phyloP scores from a whole-genome alignment of 2,888 invertebrate genomes.

The Limnephilus marmoratus region DNA sequence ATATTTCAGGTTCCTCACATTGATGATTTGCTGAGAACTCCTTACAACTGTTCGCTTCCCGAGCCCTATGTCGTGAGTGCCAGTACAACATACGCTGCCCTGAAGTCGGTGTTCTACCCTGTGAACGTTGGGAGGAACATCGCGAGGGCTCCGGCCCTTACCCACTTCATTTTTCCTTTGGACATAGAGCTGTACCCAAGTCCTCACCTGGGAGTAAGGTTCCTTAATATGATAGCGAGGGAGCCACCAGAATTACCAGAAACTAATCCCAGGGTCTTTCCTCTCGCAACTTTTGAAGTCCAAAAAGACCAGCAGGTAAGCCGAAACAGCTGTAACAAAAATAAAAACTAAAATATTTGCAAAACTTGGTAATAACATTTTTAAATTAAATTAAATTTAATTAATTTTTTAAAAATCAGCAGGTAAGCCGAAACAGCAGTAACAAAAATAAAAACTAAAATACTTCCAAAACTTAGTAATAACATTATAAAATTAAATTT shows the following conservation, averaged over 20 bases:
- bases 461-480: no score
- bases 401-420: no score
- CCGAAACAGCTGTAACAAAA: no score
- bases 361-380: no score
- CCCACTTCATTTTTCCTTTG: conserved; percentile 83
- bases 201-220: conserved; percentile 82
- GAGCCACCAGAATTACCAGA: conserved; percentile 76
- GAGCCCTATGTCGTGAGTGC: conserved; percentile 80
- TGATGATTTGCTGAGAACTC: conserved; percentile 67
- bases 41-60: conserved; percentile 80
- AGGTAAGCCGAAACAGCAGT: no score
- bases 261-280: conserved; percentile 81
- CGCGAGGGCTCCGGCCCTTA: conserved; percentile 85
- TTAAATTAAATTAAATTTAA: no score
- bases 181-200: conserved; percentile 89
- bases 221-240: conserved; percentile 84
- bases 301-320: conserved; percentile 74
- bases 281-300: conserved; percentile 87
- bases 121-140: conserved; percentile 88
- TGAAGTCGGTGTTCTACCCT: conserved; percentile 86
- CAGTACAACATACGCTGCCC: conserved; percentile 80
- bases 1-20: background rate
- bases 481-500: no score
- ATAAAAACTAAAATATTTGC: no score
- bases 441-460: no score